These are phyloP conservation scores for Atta colombica DNA, from an alignment of 1,140 invertebrate species.

Conservation along the genomic window DNA sequence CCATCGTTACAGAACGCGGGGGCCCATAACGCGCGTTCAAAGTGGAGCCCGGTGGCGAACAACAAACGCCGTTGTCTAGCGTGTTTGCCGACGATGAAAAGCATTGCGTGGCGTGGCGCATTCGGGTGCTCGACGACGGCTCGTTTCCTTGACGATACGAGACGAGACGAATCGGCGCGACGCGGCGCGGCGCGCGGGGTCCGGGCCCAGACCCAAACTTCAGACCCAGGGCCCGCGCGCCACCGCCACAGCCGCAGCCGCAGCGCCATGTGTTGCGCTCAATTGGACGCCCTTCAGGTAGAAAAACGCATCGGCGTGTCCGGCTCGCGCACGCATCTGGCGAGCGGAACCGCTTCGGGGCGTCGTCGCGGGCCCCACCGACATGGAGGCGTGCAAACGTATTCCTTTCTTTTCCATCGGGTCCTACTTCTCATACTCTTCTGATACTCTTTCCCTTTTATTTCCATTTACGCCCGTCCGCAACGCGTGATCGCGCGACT, in stretches of 20 bases:
- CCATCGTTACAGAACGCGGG: constrained; percentile 53
- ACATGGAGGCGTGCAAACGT: constrained; percentile 64
- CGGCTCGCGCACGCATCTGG: constrained; percentile 82
- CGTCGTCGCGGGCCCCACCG: constrained; percentile 37
- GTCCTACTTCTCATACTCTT: constrained; percentile 31
- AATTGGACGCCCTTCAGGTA: constrained; percentile 82
- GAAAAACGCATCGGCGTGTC: constrained; percentile 77
- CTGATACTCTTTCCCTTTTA: constrained; percentile 4
- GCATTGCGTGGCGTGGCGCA: constrained; percentile 55
- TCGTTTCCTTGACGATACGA: constrained; percentile 69
- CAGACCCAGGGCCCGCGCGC: not conserved
- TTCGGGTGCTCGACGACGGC: constrained; percentile 6
- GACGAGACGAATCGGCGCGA: constrained; percentile 76
- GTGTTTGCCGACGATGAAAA: constrained; percentile 70
- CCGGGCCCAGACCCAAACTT: constrained; percentile 46
- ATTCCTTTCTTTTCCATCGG: constrained; percentile 55
- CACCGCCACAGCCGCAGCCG: constrained; percentile 29
- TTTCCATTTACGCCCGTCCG: constrained; percentile 23
- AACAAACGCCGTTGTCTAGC: constrained; percentile 65
- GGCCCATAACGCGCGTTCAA: not conserved
- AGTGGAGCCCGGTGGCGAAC: not conserved
- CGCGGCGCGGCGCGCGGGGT: constrained; percentile 66
- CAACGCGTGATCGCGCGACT: constrained; percentile 53
- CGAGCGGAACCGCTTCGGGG: constrained; percentile 78
- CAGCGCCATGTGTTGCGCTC: constrained; percentile 82